Base-by-base conservation (phyloP, 2,113 vertebrate genomes). In the Ariopsis seemanni region DNA sequence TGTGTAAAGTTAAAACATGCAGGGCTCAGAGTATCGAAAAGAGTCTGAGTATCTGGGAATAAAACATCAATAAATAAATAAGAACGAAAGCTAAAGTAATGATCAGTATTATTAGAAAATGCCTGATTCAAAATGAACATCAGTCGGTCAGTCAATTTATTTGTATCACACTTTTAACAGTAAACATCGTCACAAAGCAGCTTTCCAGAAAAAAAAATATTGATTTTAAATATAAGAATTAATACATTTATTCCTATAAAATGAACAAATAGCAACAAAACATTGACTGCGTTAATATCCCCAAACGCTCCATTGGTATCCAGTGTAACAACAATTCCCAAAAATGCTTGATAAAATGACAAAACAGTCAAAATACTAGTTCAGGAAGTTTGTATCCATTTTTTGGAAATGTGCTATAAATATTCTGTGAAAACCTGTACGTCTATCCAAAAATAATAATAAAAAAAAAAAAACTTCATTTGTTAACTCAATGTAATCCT, bases 1-100 rank as follows among this genome's bases (percentile, higher is more conserved):
- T 42, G 81, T 89, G 62, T 91, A 52, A 86, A 86, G 85, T 22
- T 9, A 53, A n/a, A 25, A 20, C 48, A 18, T 17, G 75, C 25
- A 55, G 75, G 52, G 42, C 48, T 57, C 9, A 4, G 82, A 80
- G 53, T 15, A 48, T 71, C 7, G 52, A 30, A 81, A 57, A 62
- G 42, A 62, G 27, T 5, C 48, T 30, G 65, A 63, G 20, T 6
- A 20, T 30, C 25, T n/a, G 2, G 69, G 53, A 58, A 80, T 77
- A 42, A 53, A 34, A 84, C 4, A 1, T 20, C 25, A 12, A 27
- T 83, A 53, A 71, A 27, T 83, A 69, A 69, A 30, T 4, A 80
- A 55, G 18, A 30, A n/a, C 0, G 12, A 27, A 65, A 10, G 22
- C 20, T n/a, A 1, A n/a, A 65, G 7, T 65, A 20, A 69, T 17